Base-by-base conservation (phyloP, 2,113 vertebrate species). In the Xiphorhynchus elegans region DNA sequence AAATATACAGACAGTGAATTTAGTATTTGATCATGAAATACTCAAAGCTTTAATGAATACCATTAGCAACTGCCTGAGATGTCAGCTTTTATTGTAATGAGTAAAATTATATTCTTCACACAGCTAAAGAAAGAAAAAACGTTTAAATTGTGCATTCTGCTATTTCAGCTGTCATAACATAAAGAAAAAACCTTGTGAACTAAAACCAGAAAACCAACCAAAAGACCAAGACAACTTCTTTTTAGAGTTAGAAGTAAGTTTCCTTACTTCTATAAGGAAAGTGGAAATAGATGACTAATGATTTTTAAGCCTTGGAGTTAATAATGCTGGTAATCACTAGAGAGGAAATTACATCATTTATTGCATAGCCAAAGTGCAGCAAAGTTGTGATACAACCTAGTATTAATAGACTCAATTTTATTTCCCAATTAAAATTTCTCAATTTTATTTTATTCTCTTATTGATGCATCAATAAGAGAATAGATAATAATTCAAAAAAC, bases 101-200 rank as follows among this genome's bases (percentile, higher is more conserved):
- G 13, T 62, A 93, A 50, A 90, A 84, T 26, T 18, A 3, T 17
- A 2, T 10, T 79, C 85, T 79, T 81, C 8, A 52, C 4, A 67
- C 2, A 23, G 4, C 12, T 84, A 46, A 52, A 5, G 33, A 67
- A 4, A 82, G 28, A 47, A 52, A 47, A 88, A 77, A 80, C 1
- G 0, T 9, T 86, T 52, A 60, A 67, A 31, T 7, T 31, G 6
- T 64, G 5, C 3, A 35, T 3, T 1, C 5, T 6, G 29, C 3
- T 35, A 46, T 50, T 86, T 86, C 64, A 67, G 35, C 37, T 62
- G 4, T 13, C 25, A 7, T 35, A 28, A 58, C 7, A 52, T 15
- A 47, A 35, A 59, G 13, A 9, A 16, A 60, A 64, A 6, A 11
- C 1, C 3, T 15, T 52, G 25, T 0, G 37, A 40, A 33, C 28